Conservation (phyloP, 2,113 vertebrate species). For the Aspidoscelis tigris region DNA sequence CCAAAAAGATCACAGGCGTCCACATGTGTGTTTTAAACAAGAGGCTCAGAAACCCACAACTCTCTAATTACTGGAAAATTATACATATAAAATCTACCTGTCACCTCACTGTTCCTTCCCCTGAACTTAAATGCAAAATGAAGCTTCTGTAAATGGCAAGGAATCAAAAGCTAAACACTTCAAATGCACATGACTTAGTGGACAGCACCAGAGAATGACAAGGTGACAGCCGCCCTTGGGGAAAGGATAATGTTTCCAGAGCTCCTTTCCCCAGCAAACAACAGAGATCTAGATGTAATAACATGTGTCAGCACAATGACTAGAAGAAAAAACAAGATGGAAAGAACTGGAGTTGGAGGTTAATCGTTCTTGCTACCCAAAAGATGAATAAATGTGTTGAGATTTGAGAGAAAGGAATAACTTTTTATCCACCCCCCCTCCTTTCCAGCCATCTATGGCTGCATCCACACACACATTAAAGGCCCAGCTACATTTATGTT, state of each 20-base stretch:
- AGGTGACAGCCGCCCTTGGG: slow-evolving; percentile 6
- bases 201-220: slow-evolving; percentile 22
- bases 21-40: neutral
- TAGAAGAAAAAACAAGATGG: slow-evolving; percentile 22
- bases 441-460: neutral
- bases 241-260: slow-evolving; percentile 31
- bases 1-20: neutral
- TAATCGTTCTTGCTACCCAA: slow-evolving; percentile 19
- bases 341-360: slow-evolving; percentile 23
- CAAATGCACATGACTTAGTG: slow-evolving; percentile 13
- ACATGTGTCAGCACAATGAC: neutral
- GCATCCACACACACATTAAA: no score
- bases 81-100: neutral
- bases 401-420: neutral
- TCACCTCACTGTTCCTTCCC: neutral
- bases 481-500: no score
- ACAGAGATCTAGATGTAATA: neutral
- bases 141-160: slow-evolving; percentile 1
- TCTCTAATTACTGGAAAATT: slow-evolving; percentile 8
- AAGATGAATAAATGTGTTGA: slow-evolving; percentile 5
- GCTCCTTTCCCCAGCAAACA: neutral
- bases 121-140: neutral
- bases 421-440: neutral
- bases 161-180: slow-evolving; percentile 25
- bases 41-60: neutral